Percentiles rank a stretch among this genome's conserved stretches.
These are phyloP conservation scores for Penaeus monodon DNA, from an alignment of 2,888 invertebrate genomes.

Conservation along the genomic window DNA sequence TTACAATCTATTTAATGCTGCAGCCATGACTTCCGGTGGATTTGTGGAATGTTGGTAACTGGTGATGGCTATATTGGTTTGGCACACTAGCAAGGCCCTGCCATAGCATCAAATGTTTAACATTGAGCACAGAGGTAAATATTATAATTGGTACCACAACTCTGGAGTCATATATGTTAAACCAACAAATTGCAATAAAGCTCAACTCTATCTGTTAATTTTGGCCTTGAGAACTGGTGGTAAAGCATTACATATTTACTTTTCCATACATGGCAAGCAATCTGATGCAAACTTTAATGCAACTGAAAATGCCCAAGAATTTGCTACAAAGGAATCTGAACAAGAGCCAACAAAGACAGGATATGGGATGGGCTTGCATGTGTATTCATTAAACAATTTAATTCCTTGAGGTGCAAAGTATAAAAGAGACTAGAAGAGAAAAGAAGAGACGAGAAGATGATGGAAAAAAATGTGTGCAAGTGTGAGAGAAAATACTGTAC, in stretches of 20 bases:
- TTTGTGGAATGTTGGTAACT: conserved; percentile 47
- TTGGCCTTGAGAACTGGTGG: conserved; percentile 17
- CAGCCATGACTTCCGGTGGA: conserved; percentile 37
- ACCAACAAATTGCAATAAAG: conserved; percentile 16
- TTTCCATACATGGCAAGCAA: conserved; percentile 20
- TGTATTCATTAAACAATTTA: no score
- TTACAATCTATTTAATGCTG: conserved; percentile 17
- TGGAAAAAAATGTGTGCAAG: no score
- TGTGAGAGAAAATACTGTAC: no score
- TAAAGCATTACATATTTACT: conserved; percentile 35
- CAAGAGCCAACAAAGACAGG: conserved; percentile 30
- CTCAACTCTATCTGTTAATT: conserved; percentile 15
- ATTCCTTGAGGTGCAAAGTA: no score
- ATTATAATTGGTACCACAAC: conserved; percentile 14
- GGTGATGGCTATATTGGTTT: conserved; percentile 40
- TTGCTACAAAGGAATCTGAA: conserved; percentile 31
- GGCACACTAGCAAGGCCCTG: conserved; percentile 47
- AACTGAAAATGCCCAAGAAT: conserved; percentile 46
- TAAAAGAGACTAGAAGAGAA: no score
- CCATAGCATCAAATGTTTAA: conserved; percentile 25
- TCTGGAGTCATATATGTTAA: conserved; percentile 11
- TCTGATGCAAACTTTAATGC: conserved; percentile 31
- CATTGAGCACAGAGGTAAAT: conserved; percentile 40
- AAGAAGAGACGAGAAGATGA: no score
- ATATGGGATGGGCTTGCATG: background rate